Evolutionary conservation across 2,888 invertebrate species (phyloP).

Genomic region (Hypolimnas misippus): DNA sequence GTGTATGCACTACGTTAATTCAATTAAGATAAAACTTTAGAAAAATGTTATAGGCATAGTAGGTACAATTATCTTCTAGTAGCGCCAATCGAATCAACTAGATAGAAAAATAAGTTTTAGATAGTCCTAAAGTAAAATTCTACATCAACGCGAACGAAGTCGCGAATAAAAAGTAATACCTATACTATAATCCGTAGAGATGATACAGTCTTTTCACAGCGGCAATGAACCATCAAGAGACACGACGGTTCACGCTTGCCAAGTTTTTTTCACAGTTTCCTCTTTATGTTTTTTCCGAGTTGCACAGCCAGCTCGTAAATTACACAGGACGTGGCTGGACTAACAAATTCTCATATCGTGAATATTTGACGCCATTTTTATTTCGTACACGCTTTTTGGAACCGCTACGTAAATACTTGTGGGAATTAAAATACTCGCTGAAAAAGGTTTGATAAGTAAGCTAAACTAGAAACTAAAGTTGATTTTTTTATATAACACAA

Average conservation of each 20-base stretch:
- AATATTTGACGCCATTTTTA: constrained; percentile 44
- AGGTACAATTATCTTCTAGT: no score
- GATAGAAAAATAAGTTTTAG: no score
- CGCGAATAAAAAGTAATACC: no score
- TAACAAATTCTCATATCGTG: constrained; percentile 44
- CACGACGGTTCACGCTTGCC: constrained; percentile 20
- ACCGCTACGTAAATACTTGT: constrained; percentile 36
- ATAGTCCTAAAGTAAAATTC: no score
- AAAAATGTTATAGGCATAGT: no score
- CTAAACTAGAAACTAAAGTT: background rate
- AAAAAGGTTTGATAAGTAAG: constrained; percentile 24
- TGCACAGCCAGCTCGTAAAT: constrained; percentile 49
- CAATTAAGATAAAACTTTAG: no score
- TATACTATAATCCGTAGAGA: no score
- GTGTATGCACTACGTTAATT: no score
- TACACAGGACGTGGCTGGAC: constrained; percentile 50
- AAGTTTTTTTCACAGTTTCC: constrained; percentile 34
- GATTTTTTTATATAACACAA: background rate
- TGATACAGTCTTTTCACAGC: background rate
- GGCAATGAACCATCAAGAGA: constrained; percentile 6
- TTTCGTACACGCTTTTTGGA: constrained; percentile 37
- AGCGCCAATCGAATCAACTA: no score
- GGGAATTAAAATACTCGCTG: constrained; percentile 42
- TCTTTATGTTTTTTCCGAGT: constrained; percentile 41
- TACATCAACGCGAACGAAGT: no score